These are phyloP conservation scores for Eolophus roseicapilla DNA, from an alignment of 2,113 vertebrate genomes.

Conservation along the genomic window DNA sequence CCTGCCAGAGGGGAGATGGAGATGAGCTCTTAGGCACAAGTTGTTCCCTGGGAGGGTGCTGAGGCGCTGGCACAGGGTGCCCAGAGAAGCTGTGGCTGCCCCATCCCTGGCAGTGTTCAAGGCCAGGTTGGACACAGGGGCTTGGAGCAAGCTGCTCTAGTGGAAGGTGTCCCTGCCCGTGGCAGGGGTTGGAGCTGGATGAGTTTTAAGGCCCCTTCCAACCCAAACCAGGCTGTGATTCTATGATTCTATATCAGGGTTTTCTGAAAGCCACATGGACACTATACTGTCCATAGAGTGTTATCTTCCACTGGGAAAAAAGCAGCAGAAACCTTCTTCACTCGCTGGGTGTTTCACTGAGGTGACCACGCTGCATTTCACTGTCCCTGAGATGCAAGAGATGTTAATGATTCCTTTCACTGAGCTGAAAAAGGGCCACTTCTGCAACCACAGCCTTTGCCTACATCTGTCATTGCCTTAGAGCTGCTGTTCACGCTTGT, in stretches of 20 bases:
- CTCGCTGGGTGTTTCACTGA: neutral
- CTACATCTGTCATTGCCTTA: neutral
- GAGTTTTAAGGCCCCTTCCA: neutral
- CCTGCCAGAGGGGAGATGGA: too few species aligned
- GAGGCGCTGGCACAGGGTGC: too few species aligned
- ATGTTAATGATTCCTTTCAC: neutral
- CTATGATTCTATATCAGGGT: neutral
- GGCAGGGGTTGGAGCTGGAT: neutral
- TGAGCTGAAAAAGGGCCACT: neutral
- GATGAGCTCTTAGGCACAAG: too few species aligned
- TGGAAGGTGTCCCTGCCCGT: neutral
- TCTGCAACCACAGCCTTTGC: neutral
- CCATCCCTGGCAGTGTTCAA: too few species aligned
- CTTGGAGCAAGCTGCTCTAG: too few species aligned
- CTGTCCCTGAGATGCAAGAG: neutral
- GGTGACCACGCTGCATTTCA: neutral
- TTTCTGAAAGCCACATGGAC: neutral
- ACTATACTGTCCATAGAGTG: neutral
- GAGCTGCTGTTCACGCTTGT: neutral
- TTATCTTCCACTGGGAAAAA: neutral
- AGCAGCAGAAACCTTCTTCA: neutral
- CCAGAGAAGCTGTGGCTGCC: too few species aligned
- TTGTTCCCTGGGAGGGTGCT: too few species aligned
- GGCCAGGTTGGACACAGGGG: too few species aligned
- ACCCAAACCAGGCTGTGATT: neutral